Evolutionary conservation across 23 tunicate species (phyloP).

Genomic region (Ascidia mentula): DNA sequence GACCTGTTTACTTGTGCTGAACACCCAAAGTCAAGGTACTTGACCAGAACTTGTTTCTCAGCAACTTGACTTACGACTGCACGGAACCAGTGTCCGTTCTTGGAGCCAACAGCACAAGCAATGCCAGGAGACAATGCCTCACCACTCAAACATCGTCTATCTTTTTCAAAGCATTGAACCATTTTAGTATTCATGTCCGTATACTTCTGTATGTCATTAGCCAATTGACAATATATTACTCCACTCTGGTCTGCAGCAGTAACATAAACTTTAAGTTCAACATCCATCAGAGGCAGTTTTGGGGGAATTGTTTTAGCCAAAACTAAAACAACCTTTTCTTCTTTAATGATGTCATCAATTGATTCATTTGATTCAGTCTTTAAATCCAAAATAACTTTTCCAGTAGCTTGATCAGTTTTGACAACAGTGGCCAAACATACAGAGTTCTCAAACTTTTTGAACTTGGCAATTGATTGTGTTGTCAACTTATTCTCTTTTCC

Average conservation of each 20-base stretch:
- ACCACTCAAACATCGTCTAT: not conserved
- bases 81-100: slow-evolving; percentile 32
- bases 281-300: not conserved
- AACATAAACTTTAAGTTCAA: not conserved
- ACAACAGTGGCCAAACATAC: not conserved
- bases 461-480: not conserved
- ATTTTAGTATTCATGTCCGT: not conserved
- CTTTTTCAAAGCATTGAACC: not conserved
- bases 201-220: not conserved
- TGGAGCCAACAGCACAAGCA: not conserved
- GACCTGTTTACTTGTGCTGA: not conserved
- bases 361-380: not conserved
- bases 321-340: not conserved
- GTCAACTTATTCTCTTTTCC: not conserved
- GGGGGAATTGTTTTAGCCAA: not conserved
- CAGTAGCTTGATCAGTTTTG: not conserved
- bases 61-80: slow-evolving; percentile 1
- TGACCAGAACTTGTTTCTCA: slow-evolving; percentile 20
- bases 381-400: not conserved
- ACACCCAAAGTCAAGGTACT: slow-evolving; percentile 38
- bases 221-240: not conserved
- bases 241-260: not conserved
- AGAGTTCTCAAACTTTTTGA: not conserved
- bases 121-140: not conserved
- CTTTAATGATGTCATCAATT: not conserved